phyloP scores from a whole-genome alignment of 2,888 invertebrate genomes.

The Auanema sp. region DNA sequence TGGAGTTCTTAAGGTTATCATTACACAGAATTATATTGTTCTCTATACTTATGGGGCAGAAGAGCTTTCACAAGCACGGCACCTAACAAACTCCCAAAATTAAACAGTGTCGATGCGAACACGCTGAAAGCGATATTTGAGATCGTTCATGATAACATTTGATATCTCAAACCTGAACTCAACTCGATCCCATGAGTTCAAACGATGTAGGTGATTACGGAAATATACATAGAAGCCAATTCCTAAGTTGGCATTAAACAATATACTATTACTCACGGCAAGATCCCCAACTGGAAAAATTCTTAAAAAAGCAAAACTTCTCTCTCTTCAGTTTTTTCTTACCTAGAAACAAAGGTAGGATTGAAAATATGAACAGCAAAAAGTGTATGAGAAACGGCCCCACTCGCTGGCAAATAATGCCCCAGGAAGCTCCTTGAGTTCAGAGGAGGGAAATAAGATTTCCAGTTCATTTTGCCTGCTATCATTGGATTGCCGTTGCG shows the following conservation, averaged over 20 bases:
- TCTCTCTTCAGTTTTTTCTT: not conserved
- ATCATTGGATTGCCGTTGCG: constrained; percentile 14
- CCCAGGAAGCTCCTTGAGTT: constrained; percentile 44
- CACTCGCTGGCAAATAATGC: constrained; percentile 55
- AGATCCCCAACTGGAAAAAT: constrained; percentile 64
- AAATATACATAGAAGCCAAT: constrained; percentile 77
- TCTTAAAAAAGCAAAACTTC: constrained; percentile 53
- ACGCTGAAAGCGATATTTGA: constrained; percentile 60
- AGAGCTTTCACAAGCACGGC: constrained; percentile 84
- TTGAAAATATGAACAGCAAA: constrained; percentile 56
- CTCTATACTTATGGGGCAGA: constrained; percentile 74
- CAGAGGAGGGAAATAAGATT: constrained; percentile 38
- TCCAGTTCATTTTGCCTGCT: constrained; percentile 30
- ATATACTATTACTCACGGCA: constrained; percentile 73
- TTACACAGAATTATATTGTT: not conserved
- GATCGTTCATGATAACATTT: not conserved
- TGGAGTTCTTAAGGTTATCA: constrained; percentile 29
- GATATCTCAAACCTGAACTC: constrained; percentile 56
- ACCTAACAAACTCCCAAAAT: constrained; percentile 83
- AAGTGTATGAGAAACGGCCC: constrained; percentile 56
- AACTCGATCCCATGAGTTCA: constrained; percentile 54
- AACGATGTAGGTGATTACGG: constrained; percentile 52
- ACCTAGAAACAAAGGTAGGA: constrained; percentile 47
- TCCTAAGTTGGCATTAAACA: constrained; percentile 80
- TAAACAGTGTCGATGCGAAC: constrained; percentile 75